Evolutionary conservation across 2,888 invertebrate genomes (phyloP).

Genomic region (Augiades crinisus): DNA sequence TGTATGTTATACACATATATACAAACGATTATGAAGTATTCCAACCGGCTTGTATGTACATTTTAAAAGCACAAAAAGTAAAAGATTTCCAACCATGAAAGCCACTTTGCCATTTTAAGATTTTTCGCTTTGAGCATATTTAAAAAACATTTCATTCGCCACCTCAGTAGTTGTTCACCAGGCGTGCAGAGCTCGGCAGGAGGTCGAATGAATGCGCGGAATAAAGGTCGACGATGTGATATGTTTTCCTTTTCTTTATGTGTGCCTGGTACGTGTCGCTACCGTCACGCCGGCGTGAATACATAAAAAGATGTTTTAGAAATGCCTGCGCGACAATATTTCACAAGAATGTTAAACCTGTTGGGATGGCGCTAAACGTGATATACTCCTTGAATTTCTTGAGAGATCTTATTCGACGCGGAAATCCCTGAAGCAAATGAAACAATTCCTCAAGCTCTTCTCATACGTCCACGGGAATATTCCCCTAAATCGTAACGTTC

Average conservation of each 20-base stretch:
- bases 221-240: conserved; percentile 59
- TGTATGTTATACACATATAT: background rate
- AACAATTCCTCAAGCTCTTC: conserved; percentile 32
- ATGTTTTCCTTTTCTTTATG: conserved; percentile 64
- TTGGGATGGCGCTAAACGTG: conserved; percentile 7
- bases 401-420: conserved; percentile 1
- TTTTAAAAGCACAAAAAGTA: conserved; percentile 9
- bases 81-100: conserved; percentile 13
- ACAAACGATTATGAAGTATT: background rate
- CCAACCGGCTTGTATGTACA: background rate
- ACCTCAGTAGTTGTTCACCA: conserved; percentile 59
- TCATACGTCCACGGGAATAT: conserved; percentile 39
- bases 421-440: conserved; percentile 22
- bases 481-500: conserved; percentile 44
- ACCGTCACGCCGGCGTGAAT: conserved; percentile 36
- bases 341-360: conserved; percentile 16
- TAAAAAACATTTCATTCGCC: conserved; percentile 59
- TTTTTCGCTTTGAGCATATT: conserved; percentile 38
- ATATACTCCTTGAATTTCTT: conserved; percentile 3
- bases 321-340: conserved; percentile 21
- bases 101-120: conserved; percentile 38
- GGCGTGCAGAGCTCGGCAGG: conserved; percentile 58
- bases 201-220: conserved; percentile 61
- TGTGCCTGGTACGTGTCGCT: conserved; percentile 49
- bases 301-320: conserved; percentile 34